Conservation (phyloP, 1,140 invertebrate species). For the Penaeus indicus region DNA sequence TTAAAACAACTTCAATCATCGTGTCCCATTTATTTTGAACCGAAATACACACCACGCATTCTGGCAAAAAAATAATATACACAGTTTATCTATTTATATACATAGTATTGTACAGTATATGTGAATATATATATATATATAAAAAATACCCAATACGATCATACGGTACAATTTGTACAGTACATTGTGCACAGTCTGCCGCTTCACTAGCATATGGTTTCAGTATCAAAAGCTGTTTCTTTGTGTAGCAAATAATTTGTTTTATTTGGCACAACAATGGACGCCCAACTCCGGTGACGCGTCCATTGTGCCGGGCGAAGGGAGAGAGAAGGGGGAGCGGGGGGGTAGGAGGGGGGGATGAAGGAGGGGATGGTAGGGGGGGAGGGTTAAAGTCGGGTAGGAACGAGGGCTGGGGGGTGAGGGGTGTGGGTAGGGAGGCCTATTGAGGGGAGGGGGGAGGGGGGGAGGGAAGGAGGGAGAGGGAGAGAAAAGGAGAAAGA, state of each 20-base stretch:
- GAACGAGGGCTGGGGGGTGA: not conserved
- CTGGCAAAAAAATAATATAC: no score
- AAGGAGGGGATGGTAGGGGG: not conserved
- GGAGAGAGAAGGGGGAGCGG: not conserved
- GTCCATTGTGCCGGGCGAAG: conserved; percentile 8
- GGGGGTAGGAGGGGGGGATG: not conserved
- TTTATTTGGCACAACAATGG: conserved; percentile 52
- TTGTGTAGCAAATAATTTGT: conserved; percentile 51
- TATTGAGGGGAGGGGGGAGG: no score
- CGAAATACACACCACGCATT: no score
- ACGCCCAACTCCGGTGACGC: conserved; percentile 2
- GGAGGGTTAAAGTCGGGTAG: not conserved
- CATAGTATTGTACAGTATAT: no score
- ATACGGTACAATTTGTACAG: conserved; percentile 4
- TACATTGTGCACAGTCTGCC: not conserved
- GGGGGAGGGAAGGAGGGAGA: no score
- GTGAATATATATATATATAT: not conserved
- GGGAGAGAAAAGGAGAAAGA: no score
- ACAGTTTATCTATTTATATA: no score
- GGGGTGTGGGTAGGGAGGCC: no score
- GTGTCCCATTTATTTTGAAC: no score
- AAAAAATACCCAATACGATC: not conserved
- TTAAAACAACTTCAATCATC: no score
- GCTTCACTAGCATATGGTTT: conserved; percentile 40
- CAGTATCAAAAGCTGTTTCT: conserved; percentile 51